Conservation (phyloP, 2,888 invertebrate species). For the Caprella mutica region DNA sequence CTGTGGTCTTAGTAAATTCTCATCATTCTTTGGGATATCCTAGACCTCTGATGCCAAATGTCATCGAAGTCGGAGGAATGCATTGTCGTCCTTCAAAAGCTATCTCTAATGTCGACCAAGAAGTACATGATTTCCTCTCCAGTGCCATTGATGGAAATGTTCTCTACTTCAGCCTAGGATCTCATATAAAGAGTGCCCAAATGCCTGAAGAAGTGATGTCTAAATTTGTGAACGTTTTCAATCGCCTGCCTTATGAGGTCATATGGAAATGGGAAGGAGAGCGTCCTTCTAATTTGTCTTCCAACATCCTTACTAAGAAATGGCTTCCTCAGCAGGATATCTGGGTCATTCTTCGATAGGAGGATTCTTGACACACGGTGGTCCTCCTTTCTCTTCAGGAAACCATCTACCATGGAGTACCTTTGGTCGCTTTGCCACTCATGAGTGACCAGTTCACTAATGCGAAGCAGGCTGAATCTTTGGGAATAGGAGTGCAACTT, state of each 20-base stretch:
- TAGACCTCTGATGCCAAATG: constrained; percentile 29
- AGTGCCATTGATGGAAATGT: constrained; percentile 11
- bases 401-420: constrained; percentile 54
- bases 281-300: no score
- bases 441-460: constrained; percentile 54
- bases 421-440: constrained; percentile 54
- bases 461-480: constrained; percentile 45
- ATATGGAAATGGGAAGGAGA: no score
- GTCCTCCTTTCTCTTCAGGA: constrained; percentile 59
- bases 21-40: constrained; percentile 33
- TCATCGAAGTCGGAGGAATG: constrained; percentile 33
- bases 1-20: constrained; percentile 24
- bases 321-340: no score
- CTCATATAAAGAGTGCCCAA: constrained; percentile 34
- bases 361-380: constrained; percentile 60
- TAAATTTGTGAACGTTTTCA: no score
- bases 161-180: constrained; percentile 30
- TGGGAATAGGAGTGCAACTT: constrained; percentile 40
- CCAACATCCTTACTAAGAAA: no score
- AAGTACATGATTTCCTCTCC: constrained; percentile 18
- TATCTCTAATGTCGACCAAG: constrained; percentile 13
- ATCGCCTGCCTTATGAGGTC: no score
- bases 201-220: constrained; percentile 35
- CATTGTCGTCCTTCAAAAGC: constrained; percentile 27
- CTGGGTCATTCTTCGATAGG: constrained; percentile 56